These are phyloP conservation scores for Tauraco erythrolophus DNA, from an alignment of 2,113 vertebrate species.

Conservation along the genomic window DNA sequence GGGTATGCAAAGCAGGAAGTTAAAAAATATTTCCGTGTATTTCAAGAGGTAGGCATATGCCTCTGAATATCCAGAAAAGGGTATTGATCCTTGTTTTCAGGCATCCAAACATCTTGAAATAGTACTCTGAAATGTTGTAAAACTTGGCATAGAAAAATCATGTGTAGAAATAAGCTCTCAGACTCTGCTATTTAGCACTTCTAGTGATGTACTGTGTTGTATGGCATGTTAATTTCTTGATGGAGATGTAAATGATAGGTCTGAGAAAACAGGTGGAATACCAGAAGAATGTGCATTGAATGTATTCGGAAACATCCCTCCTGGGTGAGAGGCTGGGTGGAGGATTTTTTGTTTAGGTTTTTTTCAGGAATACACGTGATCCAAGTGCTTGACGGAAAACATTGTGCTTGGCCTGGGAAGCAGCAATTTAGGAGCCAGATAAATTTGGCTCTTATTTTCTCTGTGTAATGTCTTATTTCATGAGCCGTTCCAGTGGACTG, in stretches of 20 bases:
- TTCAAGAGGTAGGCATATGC: neutral
- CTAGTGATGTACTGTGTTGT: neutral
- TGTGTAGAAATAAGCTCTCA: neutral
- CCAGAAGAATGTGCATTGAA: neutral
- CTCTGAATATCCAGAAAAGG: neutral
- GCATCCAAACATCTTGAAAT: neutral
- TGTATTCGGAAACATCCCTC: neutral
- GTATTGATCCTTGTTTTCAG: neutral
- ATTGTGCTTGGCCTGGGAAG: neutral
- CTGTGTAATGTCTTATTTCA: neutral
- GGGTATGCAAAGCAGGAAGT: neutral
- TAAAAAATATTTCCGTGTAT: conserved; percentile 25
- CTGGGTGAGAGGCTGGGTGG: neutral
- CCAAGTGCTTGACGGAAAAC: neutral
- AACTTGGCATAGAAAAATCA: conserved; percentile 32
- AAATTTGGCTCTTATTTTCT: neutral
- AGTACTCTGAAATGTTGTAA: conserved; percentile 30
- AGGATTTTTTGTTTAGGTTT: neutral
- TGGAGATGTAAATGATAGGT: neutral
- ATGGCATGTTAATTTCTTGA: neutral
- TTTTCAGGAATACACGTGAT: neutral
- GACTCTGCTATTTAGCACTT: neutral
- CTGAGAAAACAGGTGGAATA: conserved; percentile 8
- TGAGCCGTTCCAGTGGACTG: neutral
- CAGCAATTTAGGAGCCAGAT: neutral